Evolutionary conservation across 2,888 invertebrate genomes (phyloP), one percentile per base, ranked within the genome.

Genomic region (Salpingus planirostris): DNA sequence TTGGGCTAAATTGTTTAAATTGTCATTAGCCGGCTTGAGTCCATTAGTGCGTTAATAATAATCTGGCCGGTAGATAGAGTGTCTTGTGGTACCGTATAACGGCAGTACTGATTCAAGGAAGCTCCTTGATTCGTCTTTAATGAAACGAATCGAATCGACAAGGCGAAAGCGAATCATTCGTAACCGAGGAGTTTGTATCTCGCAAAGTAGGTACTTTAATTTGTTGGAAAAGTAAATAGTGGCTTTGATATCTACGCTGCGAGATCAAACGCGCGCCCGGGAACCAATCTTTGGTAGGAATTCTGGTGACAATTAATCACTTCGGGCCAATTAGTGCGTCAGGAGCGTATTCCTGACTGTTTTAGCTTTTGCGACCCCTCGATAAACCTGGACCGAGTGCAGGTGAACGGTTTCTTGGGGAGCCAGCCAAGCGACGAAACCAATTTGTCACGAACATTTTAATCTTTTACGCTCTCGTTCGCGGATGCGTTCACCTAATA

Each of bases 301-400:
- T 43, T 35, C 41, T 38, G 46, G 40, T 46, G 48, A 46, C 46
- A 48, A 50, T 50, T 52, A 50, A 52, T 50, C 50, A 50, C 44
- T 44, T 44, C 38, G 34, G 43, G 47, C 46, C 49, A 50, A 49
- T 50, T 50, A 52, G 43, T 42, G 40, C 46, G 47, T 50, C 47
- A 50, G 43, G 36, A 40, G 38, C 32, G 43, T 40, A 44, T 22
- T 28, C 24, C 24, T 29, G 27, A 29, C 30, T 30, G 31, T 13
- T 36, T 31, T 28, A 27, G 37, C n/a, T n/a, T n/a, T n/a, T n/a
- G n/a, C n/a, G n/a, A n/a, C n/a, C n/a, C n/a, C n/a, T n/a, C n/a
- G 44, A 45, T 44, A 39, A 42, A 43, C 40, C 38, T 24, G n/a
- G n/a, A n/a, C n/a, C n/a, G n/a, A n/a, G 38, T 39, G 40, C 46